Percentiles rank a stretch among this genome's conserved stretches.
Conservation (phyloP, 37 sponge, comb jelly and placozoan genomes). For the Axinella damicornis region DNA sequence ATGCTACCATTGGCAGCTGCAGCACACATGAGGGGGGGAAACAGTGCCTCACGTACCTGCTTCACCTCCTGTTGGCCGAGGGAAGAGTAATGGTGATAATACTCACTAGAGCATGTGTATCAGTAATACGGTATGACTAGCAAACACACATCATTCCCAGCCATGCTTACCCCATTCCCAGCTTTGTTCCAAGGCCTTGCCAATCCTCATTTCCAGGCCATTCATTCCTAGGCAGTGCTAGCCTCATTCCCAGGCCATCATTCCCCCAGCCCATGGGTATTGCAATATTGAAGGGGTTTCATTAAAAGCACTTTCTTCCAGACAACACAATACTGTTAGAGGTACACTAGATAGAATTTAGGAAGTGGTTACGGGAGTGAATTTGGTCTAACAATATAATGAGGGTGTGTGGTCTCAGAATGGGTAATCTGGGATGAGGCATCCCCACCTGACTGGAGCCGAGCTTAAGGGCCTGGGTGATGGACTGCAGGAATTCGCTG, state of each 20-base stretch:
- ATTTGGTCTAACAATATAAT: too few species aligned
- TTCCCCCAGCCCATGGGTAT: too few species aligned
- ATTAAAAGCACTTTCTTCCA: too few species aligned
- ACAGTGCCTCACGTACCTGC: slow-evolving; percentile 55
- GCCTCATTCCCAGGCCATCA: too few species aligned
- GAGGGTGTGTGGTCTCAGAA: too few species aligned
- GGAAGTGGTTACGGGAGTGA: too few species aligned
- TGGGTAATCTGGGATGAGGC: too few species aligned
- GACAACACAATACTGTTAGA: too few species aligned
- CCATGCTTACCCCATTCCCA: background rate
- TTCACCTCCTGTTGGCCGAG: slow-evolving; percentile 53
- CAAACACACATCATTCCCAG: background rate
- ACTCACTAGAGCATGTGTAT: background rate
- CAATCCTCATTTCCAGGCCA: background rate
- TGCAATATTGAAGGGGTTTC: too few species aligned
- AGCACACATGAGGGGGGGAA: slow-evolving; percentile 88
- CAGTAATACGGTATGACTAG: background rate
- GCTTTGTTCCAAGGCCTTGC: background rate
- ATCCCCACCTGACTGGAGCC: slow-evolving; percentile 58
- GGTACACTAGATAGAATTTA: too few species aligned
- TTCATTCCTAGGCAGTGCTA: too few species aligned
- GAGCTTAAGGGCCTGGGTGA: slow-evolving; percentile 51
- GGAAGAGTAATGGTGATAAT: background rate
- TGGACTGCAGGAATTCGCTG: slow-evolving; percentile 32
- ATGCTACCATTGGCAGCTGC: slow-evolving; percentile 85